These are phyloP conservation scores for Eudemis profundana DNA, from an alignment of 2,888 invertebrate species.

Conservation along the genomic window DNA sequence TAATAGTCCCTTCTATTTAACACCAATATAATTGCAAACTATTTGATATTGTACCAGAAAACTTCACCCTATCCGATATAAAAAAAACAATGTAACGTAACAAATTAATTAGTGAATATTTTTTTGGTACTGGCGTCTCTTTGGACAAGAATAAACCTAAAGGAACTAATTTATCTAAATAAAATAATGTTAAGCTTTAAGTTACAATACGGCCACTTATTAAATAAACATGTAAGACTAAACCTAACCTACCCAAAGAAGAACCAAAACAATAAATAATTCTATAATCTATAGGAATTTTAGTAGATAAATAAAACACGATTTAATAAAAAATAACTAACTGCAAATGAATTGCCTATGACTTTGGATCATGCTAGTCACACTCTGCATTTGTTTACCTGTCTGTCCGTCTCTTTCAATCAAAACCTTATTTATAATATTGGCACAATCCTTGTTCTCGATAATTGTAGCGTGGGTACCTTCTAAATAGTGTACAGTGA, in stretches of 20 bases:
- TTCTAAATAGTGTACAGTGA: slow-evolving; percentile 87
- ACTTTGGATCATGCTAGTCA: slow-evolving; percentile 73
- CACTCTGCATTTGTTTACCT: slow-evolving; percentile 63
- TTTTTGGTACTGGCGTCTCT: slow-evolving; percentile 76
- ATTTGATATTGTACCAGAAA: slow-evolving; percentile 10
- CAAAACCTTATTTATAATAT: slow-evolving; percentile 85
- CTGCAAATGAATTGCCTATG: slow-evolving; percentile 60
- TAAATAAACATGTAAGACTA: slow-evolving; percentile 46
- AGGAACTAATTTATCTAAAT: slow-evolving; percentile 27
- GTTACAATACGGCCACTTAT: slow-evolving; percentile 63
- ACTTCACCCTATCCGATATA: slow-evolving; percentile 21
- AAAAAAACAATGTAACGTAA: background rate
- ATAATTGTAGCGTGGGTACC: slow-evolving; percentile 90
- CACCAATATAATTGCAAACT: slow-evolving; percentile 8
- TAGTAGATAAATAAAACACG: background rate
- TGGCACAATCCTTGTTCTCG: slow-evolving; percentile 86
- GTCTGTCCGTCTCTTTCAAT: slow-evolving; percentile 56
- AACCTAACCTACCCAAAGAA: slow-evolving; percentile 46
- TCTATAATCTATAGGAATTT: slow-evolving; percentile 23
- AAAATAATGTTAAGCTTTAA: slow-evolving; percentile 14
- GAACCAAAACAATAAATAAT: slow-evolving; percentile 46
- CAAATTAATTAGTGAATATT: slow-evolving; percentile 67
- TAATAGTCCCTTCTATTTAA: slow-evolving; percentile 26
- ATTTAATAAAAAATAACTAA: slow-evolving; percentile 14
- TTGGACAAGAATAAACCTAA: slow-evolving; percentile 52